phyloP scores from a whole-genome alignment of 2,888 invertebrate species.

The Conops quadrifasciatus region DNA sequence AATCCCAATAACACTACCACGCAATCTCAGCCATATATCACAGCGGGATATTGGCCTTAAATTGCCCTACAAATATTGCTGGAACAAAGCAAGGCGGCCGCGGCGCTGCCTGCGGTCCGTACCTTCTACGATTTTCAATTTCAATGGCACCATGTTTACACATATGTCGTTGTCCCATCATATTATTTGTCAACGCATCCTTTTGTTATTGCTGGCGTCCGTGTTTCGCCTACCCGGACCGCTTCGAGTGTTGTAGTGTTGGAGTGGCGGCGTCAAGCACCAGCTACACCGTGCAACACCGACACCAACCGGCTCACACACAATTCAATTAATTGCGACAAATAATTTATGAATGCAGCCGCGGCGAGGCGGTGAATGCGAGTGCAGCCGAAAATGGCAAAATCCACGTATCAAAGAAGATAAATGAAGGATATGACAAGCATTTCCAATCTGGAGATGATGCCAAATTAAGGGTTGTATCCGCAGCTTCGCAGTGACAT shows the following conservation, averaged over 20 bases:
- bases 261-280: constrained; percentile 33
- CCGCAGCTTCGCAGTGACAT: constrained; percentile 17
- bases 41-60: constrained; percentile 63
- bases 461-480: constrained; percentile 43
- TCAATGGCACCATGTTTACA: constrained; percentile 63
- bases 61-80: constrained; percentile 58
- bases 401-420: constrained; percentile 47
- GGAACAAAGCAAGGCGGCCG: constrained; percentile 12
- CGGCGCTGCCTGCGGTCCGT: constrained; percentile 10
- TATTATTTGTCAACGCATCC: constrained; percentile 63
- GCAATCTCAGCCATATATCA: constrained; percentile 53
- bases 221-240: constrained; percentile 2
- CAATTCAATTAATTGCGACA: constrained; percentile 61
- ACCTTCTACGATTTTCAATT: constrained; percentile 63
- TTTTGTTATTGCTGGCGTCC: constrained; percentile 45
- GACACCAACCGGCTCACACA: constrained; percentile 45
- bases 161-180: constrained; percentile 66
- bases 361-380: constrained; percentile 36
- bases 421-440: constrained; percentile 65
- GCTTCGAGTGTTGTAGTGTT: constrained; percentile 15
- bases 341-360: constrained; percentile 61
- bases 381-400: constrained; percentile 35
- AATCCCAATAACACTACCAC: constrained; percentile 27
- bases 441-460: constrained; percentile 62
- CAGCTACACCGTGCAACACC: constrained; percentile 14